phyloP scores from a whole-genome alignment of 2,888 invertebrate species.

The Sinelater perroti region DNA sequence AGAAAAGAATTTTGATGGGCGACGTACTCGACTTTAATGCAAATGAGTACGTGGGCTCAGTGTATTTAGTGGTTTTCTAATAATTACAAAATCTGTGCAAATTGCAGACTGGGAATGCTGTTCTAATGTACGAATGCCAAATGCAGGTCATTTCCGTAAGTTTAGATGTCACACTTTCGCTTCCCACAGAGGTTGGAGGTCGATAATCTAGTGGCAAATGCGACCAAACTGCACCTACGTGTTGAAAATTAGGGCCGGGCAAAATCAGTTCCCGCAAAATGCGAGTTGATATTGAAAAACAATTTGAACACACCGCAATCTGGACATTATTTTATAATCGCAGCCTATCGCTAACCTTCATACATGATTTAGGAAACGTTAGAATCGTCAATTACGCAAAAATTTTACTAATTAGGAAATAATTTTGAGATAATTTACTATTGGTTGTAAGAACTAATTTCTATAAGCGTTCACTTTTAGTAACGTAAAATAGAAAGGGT shows the following conservation, averaged over 20 bases:
- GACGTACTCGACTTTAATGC: too few relatives aligned
- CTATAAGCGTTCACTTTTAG: constrained; percentile 21
- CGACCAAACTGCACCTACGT: not conserved
- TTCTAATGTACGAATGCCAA: too few relatives aligned
- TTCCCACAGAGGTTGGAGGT: constrained; percentile 6
- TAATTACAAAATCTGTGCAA: too few relatives aligned
- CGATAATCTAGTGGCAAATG: not conserved
- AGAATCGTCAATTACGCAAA: not conserved
- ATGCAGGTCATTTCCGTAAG: not conserved
- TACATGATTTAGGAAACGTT: constrained; percentile 4
- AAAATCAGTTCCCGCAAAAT: too few relatives aligned
- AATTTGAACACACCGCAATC: not conserved
- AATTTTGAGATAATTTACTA: constrained; percentile 3
- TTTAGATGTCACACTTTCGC: not conserved
- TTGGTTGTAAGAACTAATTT: constrained; percentile 5
- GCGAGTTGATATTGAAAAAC: too few relatives aligned
- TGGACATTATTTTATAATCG: not conserved
- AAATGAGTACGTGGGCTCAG: too few relatives aligned
- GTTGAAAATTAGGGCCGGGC: not conserved
- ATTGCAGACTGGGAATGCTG: too few relatives aligned
- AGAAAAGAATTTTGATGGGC: too few relatives aligned
- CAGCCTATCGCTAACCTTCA: not conserved
- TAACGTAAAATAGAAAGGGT: constrained; percentile 21
- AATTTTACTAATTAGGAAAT: constrained; percentile 7
- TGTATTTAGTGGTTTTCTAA: too few relatives aligned